Base-by-base conservation (phyloP, 2,113 vertebrate genomes). In the Antechinus flavipes region DNA sequence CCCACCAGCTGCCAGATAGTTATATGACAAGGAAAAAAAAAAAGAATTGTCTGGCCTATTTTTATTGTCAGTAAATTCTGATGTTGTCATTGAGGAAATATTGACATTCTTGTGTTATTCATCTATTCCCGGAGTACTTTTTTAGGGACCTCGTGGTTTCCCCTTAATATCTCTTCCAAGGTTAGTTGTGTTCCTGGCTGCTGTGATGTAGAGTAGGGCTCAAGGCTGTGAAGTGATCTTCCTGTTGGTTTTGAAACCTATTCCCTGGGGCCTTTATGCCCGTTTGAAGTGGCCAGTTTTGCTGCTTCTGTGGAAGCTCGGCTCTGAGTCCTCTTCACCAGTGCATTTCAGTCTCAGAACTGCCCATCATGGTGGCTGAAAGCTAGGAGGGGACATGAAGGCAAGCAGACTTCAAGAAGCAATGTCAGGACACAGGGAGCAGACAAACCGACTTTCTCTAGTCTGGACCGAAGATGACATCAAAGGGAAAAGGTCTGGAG, bases 51-150 rank as follows among this genome's bases (percentile, higher is more conserved):
- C 56, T 89, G 0, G 89, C 96, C 93, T 50, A 91, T 97, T 98
- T 97, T 96, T 90, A 90, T 84, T 97, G 90, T 97, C 96, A 97
- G 53, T 93, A 96, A 94, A 93, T 96, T 96, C 93, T 96, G 94
- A 96, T 96, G 46, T 24, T 97, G 91, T 95, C 93, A 93, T n/a
- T 91, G 94, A 92, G 91, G 96, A 96, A 96, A 96, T 93, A 97
- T 93, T 92, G 12, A 95, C 93, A 96, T 30, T 90, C 7, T 90
- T 90, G 26, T 93, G 49, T 95, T 90, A 84, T 94, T 22, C 22
- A 97, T 97, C 54, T 93, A 93, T 91, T 95, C 96, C n/a, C 95
- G 92, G 96, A 93, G 0, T 24, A 35, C 56, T 56, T 97, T 95
- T 84, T 94, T 96, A 96, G 93, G 91, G 93, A 56, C 26, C 93